A percentile compares a stretch with the other conserved stretches of the same genome.
Conservation (phyloP, 2,888 invertebrate genomes). For the Trypoxylon attenuatum region DNA sequence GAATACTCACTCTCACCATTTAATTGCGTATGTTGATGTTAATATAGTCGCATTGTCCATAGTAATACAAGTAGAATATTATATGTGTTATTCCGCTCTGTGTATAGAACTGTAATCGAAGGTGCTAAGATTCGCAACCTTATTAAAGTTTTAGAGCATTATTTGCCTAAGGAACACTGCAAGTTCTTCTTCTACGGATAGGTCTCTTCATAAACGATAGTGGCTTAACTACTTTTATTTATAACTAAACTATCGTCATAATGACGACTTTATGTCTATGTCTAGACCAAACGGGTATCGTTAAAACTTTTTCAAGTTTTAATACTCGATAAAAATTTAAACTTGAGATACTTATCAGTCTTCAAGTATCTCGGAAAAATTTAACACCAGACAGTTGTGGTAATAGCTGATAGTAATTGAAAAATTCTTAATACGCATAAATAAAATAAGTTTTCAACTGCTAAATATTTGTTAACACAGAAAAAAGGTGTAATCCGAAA, state of each 20-base stretch:
- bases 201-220: slow-evolving; percentile 1
- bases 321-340: background rate
- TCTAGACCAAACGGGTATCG: background rate
- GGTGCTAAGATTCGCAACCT: slow-evolving; percentile 28
- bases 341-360: background rate
- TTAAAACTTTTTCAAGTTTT: background rate
- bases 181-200: slow-evolving; percentile 19
- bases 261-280: background rate
- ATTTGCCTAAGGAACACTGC: slow-evolving; percentile 37
- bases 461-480: background rate
- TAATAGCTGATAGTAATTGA: background rate
- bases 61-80: slow-evolving; percentile 46
- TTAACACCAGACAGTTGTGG: background rate
- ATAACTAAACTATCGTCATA: slow-evolving; percentile 1
- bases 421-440: background rate
- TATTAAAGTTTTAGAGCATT: slow-evolving; percentile 20
- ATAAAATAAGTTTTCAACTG: background rate
- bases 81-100: slow-evolving; percentile 38
- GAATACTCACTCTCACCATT: slow-evolving; percentile 42
- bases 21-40: slow-evolving; percentile 28
- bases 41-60: slow-evolving; percentile 37
- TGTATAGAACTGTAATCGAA: slow-evolving; percentile 37
- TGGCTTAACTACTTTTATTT: background rate
- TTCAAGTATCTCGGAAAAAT: background rate
- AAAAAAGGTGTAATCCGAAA: background rate